Evolutionary conservation across 2,113 vertebrate species (phyloP).

Genomic region (Chloropsis cyanopogon): DNA sequence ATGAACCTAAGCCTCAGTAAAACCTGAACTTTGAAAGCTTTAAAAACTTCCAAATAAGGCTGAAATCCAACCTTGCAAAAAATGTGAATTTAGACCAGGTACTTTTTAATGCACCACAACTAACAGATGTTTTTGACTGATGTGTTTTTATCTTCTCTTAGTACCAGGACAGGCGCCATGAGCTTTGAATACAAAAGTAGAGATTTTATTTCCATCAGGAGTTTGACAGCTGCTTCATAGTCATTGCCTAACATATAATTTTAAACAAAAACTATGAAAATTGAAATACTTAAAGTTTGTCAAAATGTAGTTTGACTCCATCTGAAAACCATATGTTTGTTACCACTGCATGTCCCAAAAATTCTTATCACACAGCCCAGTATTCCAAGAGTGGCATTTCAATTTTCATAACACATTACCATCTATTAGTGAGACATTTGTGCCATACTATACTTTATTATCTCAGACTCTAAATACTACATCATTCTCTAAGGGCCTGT

Average conservation of each 20-base stretch:
- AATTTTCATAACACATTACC: neutral
- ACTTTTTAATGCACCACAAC: neutral
- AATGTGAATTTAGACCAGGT: neutral
- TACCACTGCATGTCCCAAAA: neutral
- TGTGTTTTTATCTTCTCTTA: neutral
- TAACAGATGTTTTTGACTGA: slow-evolving; percentile 11
- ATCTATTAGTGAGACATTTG: neutral
- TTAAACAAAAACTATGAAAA: neutral
- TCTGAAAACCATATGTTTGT: neutral
- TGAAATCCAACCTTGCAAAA: neutral
- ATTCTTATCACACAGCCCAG: neutral
- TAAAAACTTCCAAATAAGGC: neutral
- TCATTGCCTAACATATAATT: neutral
- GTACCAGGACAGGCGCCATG: neutral
- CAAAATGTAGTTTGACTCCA: neutral
- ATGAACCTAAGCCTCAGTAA: neutral
- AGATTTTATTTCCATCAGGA: neutral
- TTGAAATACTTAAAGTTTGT: neutral
- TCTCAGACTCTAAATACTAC: neutral
- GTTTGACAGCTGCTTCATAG: neutral
- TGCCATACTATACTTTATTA: neutral
- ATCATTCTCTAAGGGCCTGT: neutral
- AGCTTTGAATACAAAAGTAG: slow-evolving; percentile 32
- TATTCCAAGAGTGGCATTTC: neutral
- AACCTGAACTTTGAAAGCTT: neutral